Percentiles rank a stretch among this genome's conserved stretches.
Conservation (phyloP, 2,797 vertebrate species). For the Anomalospiza imberbis region DNA sequence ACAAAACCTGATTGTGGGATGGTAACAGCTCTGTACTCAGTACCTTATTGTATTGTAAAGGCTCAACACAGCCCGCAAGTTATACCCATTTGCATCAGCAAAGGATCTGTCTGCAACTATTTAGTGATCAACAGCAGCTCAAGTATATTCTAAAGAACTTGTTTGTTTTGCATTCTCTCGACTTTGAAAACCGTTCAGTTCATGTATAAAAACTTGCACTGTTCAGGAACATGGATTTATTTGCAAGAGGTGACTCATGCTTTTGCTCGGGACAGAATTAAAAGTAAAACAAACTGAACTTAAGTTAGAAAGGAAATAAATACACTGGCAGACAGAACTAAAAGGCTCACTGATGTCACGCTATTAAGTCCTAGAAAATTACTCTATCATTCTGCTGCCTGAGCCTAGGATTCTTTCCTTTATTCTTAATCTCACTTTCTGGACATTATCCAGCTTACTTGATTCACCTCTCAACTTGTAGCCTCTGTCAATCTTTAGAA, state of each 20-base stretch:
- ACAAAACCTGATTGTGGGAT: not conserved
- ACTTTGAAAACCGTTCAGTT: not conserved
- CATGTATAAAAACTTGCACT: constrained; percentile 16
- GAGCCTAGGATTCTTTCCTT: constrained; percentile 27
- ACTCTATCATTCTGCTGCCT: not conserved
- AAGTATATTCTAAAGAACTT: not conserved
- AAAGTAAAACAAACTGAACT: constrained; percentile 35
- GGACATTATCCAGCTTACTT: constrained; percentile 36
- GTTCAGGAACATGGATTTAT: not conserved
- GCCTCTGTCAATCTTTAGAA: constrained; percentile 36
- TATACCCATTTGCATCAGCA: not conserved
- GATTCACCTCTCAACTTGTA: constrained; percentile 42
- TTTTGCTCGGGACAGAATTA: constrained; percentile 7
- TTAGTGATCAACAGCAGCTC: not conserved
- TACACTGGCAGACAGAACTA: not conserved
- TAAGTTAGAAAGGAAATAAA: constrained; percentile 40
- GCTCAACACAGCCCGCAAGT: not conserved
- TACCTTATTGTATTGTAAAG: not conserved
- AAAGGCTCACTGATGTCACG: not conserved
- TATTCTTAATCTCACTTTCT: constrained; percentile 53
- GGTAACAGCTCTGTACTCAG: not conserved
- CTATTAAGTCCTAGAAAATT: constrained; percentile 19
- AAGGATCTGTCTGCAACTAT: not conserved
- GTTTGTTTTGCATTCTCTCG: constrained; percentile 13
- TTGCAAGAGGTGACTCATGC: constrained; percentile 11